phyloP scores from a whole-genome alignment of 2,888 invertebrate genomes.

The Archaeoteleia sp. region DNA sequence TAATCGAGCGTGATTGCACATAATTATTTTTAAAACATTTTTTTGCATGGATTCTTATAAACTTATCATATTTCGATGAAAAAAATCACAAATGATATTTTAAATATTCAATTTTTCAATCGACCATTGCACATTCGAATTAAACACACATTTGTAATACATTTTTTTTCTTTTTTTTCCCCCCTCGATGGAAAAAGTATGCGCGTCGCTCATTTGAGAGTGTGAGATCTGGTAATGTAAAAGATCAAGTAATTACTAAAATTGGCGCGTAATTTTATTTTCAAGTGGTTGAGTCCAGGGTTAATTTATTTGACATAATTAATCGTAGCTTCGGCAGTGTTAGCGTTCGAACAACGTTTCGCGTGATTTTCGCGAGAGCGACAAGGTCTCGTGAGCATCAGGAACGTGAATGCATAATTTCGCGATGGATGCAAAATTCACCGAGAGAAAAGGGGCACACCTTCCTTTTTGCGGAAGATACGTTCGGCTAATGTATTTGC shows the following conservation, averaged over 20 bases:
- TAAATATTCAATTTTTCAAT: too few species aligned
- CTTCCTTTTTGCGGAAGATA: too few species aligned
- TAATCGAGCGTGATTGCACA: too few species aligned
- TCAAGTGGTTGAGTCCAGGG: constrained; percentile 52
- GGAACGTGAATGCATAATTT: constrained; percentile 31
- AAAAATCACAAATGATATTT: too few species aligned
- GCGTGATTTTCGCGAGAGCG: constrained; percentile 42
- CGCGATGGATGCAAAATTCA: constrained; percentile 9
- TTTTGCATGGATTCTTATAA: too few species aligned
- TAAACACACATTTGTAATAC: too few species aligned
- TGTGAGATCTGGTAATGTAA: constrained; percentile 32
- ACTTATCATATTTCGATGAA: too few species aligned
- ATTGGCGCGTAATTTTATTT: constrained; percentile 52
- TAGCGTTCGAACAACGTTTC: constrained; percentile 41
- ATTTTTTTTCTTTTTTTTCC: too few species aligned
- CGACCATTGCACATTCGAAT: too few species aligned
- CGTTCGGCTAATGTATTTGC: too few species aligned
- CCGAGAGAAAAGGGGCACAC: too few species aligned
- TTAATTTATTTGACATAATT: constrained; percentile 54
- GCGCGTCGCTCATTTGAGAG: constrained; percentile 6
- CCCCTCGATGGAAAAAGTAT: constrained; percentile 6
- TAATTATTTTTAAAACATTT: too few species aligned
- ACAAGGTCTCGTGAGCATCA: constrained; percentile 40
- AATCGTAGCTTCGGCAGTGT: constrained; percentile 48
- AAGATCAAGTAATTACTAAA: constrained; percentile 48